A percentile compares a stretch with the other conserved stretches of the same genome.
Conservation (phyloP, 2,113 vertebrate species). For the Vulpes vulpes region DNA sequence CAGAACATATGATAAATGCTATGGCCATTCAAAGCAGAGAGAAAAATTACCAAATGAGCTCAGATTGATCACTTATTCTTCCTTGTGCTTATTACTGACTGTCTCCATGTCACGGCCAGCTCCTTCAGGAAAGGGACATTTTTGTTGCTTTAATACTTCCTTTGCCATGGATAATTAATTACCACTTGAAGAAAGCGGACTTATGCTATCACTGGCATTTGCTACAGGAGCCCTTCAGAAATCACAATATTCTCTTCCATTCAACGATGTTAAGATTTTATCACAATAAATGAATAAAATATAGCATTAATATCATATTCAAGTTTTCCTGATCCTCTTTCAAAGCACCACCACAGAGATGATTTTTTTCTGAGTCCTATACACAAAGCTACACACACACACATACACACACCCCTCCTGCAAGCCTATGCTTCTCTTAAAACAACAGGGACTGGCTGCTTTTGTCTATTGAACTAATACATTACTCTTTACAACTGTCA, state of each 20-base stretch:
- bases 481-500: neutral
- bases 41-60: conserved; percentile 64
- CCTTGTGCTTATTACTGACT: conserved; percentile 49
- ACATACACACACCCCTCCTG: neutral
- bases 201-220: conserved; percentile 41
- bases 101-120: neutral
- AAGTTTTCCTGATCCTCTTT: conserved; percentile 9
- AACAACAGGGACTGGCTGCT: neutral
- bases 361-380: neutral
- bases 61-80: conserved; percentile 56
- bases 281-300: conserved; percentile 69
- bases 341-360: conserved; percentile 8
- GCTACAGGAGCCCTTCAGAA: conserved; percentile 21
- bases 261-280: conserved; percentile 38
- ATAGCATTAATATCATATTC: neutral
- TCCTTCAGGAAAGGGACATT: neutral
- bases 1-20: conserved; percentile 63
- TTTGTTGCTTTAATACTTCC: conserved; percentile 11
- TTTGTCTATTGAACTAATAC: conserved; percentile 40
- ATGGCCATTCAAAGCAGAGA: conserved; percentile 50
- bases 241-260: neutral
- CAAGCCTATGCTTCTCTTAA: neutral
- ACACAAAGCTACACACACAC: neutral
- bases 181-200: neutral
- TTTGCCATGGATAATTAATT: conserved; percentile 40